These are phyloP conservation scores for Odocoileus virginianus DNA, from an alignment of 2,113 vertebrate species.

Conservation along the genomic window DNA sequence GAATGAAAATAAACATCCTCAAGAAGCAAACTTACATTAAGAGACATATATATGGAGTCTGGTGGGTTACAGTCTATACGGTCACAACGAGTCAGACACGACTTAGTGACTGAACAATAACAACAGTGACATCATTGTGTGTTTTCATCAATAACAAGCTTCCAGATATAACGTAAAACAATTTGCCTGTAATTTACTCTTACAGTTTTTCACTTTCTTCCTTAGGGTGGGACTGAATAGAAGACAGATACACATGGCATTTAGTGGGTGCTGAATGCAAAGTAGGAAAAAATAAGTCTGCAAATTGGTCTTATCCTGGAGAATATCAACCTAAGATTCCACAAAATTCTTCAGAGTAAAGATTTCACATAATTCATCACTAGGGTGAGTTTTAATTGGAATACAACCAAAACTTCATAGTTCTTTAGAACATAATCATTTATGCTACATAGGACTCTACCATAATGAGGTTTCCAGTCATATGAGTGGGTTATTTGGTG, in stretches of 20 bases:
- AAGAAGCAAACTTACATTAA: neutral
- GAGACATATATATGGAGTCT: neutral
- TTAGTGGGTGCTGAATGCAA: neutral
- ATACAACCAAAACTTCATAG: neutral
- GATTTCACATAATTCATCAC: neutral
- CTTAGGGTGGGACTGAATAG: neutral
- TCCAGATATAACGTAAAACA: neutral
- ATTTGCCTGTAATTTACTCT: neutral
- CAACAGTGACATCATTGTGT: neutral
- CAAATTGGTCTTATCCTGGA: neutral
- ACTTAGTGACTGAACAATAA: neutral
- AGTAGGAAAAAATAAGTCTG: neutral
- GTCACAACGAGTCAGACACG: rapidly evolving
- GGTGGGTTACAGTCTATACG: neutral
- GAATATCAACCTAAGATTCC: neutral
- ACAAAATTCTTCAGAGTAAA: neutral
- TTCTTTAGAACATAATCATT: neutral
- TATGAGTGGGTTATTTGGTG: neutral
- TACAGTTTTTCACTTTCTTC: neutral
- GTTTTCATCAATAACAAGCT: neutral
- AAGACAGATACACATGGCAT: neutral
- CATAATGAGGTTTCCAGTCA: no score
- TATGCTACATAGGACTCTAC: neutral
- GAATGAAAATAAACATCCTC: neutral
- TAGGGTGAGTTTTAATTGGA: neutral